phyloP scores from a whole-genome alignment of 2,797 vertebrate species.

The Danio tinwini region DNA sequence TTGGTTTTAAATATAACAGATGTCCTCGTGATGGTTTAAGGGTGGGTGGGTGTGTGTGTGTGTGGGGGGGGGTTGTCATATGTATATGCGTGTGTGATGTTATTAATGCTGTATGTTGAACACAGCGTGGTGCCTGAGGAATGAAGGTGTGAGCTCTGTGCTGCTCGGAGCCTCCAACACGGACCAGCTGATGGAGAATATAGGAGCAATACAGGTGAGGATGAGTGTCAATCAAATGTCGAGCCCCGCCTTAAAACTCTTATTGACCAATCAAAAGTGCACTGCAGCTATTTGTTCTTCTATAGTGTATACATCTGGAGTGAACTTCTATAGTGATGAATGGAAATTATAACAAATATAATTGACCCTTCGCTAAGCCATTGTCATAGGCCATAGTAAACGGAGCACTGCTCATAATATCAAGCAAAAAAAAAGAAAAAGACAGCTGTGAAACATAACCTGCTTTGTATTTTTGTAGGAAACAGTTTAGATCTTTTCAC shows the following conservation, averaged over 20 bases:
- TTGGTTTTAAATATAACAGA: neutral
- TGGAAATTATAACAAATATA: neutral
- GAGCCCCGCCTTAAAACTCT: neutral
- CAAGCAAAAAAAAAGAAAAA: no score
- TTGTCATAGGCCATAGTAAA: no score
- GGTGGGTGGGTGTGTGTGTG: conserved; percentile 32
- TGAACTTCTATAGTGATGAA: neutral
- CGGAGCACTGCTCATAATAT: no score
- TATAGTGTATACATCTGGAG: neutral
- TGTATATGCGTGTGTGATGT: neutral
- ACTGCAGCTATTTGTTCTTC: neutral
- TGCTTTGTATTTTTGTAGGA: no score
- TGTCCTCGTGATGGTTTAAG: conserved; percentile 1
- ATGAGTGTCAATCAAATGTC: conserved; percentile 15
- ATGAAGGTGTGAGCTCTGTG: conserved; percentile 96
- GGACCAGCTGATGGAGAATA: conserved; percentile 98
- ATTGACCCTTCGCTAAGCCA: no score
- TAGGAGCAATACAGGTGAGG: conserved; percentile 96
- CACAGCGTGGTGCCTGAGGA: conserved; percentile 97
- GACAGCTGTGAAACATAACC: no score
- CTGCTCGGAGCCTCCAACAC: conserved; percentile 94
- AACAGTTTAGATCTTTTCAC: no score
- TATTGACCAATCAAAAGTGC: neutral
- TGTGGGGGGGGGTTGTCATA: conserved; percentile 4
- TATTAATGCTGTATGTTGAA: conserved; percentile 65